Evolutionary conservation across 2,888 invertebrate species (phyloP), one percentile per base, ranked within the genome.

Genomic region (Aphelenchoides bicaudatus): DNA sequence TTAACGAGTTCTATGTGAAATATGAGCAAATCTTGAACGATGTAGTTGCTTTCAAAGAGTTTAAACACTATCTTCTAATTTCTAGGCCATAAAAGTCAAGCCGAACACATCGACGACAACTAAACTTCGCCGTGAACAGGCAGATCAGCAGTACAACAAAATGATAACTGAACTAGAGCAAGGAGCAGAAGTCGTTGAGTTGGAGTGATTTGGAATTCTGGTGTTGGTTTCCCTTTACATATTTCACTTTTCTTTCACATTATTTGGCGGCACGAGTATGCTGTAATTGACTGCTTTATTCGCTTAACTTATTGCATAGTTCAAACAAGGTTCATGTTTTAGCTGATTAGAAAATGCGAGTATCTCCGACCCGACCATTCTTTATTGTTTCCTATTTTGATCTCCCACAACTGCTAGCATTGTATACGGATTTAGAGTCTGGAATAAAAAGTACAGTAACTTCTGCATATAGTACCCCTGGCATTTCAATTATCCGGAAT

Each of bases 181-280:
- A 6, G 43, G 25, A 10, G 23, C 30, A n/a, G 48, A 13, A 28
- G 48, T 48, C 48, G 48, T 48, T 8, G 19, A 30, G 25, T 48
- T 48, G 21, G 48, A 48, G 16, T 8, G 19, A 43, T 13, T 16
- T 10, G 8, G 19, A 13, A 13, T 34, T 34, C 13, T 34, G 10
- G 46, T 13, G 19, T 10, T 13, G 19, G 10, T 13, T 10, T 13
- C 10, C 16, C 46, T 43, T 13, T 13, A 10, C 10, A 13, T 43
- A 13, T 13, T 43, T 10, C 10, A 16, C 10, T 43, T 10, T 43
- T 10, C 19, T 43, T 13, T 43, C 10, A 10, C 13, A 8, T 10
- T 13, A 43, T 13, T 43, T 43, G 46, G 19, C 10, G 10, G 46
- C 46, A 43, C 10, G 8, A 43, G 13, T 34, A 13, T 13, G 16